Conservation (phyloP, 2,113 vertebrate species). For the Benitochromis conjunctus region DNA sequence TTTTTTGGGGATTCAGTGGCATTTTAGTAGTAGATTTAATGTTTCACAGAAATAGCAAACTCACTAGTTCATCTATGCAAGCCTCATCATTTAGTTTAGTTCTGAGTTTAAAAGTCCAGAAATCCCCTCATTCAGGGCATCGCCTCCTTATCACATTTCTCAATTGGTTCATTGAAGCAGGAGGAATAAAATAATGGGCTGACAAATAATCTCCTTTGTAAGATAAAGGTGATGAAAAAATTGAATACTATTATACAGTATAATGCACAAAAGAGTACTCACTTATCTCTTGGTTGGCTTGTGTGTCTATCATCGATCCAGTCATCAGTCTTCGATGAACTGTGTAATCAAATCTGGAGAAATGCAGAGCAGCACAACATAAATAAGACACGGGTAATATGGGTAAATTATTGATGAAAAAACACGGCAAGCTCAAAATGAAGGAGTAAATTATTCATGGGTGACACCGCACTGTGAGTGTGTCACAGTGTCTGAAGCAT, state of each 20-base stretch:
- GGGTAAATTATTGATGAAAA: conserved; percentile 56
- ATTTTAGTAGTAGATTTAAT: neutral
- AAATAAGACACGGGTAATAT: conserved; percentile 42
- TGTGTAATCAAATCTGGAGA: conserved; percentile 27
- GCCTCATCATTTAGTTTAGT: neutral
- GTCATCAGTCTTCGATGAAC: conserved; percentile 7
- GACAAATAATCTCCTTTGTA: neutral
- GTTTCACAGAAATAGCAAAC: neutral
- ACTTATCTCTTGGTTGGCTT: neutral
- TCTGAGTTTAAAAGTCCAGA: neutral
- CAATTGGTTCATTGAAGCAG: neutral
- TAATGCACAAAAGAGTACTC: neutral
- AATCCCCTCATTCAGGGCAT: neutral
- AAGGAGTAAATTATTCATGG: conserved; percentile 59
- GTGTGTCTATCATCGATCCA: neutral
- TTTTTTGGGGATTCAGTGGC: neutral
- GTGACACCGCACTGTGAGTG: conserved; percentile 23
- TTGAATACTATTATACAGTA: neutral
- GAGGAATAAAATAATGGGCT: neutral
- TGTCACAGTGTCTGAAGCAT: conserved; percentile 31
- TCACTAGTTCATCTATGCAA: neutral
- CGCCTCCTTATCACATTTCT: neutral
- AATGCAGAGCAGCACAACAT: conserved; percentile 22
- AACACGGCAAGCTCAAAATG: conserved; percentile 44
- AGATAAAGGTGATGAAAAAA: neutral